A percentile compares a stretch with the other conserved stretches of the same genome.
Conservation (phyloP, 1,140 invertebrate species). For the Potamilus streckersoni region DNA sequence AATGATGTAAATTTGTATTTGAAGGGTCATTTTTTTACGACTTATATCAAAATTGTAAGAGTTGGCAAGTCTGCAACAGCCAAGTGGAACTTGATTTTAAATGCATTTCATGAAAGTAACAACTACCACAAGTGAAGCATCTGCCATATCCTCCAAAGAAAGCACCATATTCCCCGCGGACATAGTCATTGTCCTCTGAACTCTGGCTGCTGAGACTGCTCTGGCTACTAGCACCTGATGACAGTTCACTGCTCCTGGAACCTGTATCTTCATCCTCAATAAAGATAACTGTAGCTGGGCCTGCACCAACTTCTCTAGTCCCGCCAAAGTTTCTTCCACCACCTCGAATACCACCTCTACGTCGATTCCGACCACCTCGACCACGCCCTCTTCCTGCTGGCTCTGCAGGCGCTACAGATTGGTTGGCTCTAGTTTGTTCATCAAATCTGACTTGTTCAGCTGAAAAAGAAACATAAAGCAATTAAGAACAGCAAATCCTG, state of each 20-base stretch:
- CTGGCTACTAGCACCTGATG: background rate
- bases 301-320: too few relatives aligned
- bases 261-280: too few relatives aligned
- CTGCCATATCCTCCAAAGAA: slow-evolving; percentile 25
- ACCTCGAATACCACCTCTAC: background rate
- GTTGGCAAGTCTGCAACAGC: too few relatives aligned
- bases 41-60: too few relatives aligned
- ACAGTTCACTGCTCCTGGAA: background rate
- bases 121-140: slow-evolving; percentile 20
- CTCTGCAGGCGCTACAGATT: background rate
- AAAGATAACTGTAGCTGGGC: too few relatives aligned
- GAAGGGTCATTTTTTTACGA: too few relatives aligned
- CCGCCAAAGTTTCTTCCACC: too few relatives aligned
- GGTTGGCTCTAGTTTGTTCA: slow-evolving; percentile 19
- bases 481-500: too few relatives aligned
- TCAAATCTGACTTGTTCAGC: slow-evolving; percentile 26
- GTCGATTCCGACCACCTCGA: slow-evolving; percentile 2
- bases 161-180: slow-evolving; percentile 9
- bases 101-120: too few relatives aligned
- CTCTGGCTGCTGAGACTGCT: background rate
- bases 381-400: slow-evolving; percentile 7
- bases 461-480: background rate
- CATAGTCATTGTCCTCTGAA: background rate
- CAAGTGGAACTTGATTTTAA: too few relatives aligned
- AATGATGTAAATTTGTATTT: too few relatives aligned